Evolutionary conservation across 2,113 vertebrate genomes (phyloP).

Genomic region (Amia ocellicauda): DNA sequence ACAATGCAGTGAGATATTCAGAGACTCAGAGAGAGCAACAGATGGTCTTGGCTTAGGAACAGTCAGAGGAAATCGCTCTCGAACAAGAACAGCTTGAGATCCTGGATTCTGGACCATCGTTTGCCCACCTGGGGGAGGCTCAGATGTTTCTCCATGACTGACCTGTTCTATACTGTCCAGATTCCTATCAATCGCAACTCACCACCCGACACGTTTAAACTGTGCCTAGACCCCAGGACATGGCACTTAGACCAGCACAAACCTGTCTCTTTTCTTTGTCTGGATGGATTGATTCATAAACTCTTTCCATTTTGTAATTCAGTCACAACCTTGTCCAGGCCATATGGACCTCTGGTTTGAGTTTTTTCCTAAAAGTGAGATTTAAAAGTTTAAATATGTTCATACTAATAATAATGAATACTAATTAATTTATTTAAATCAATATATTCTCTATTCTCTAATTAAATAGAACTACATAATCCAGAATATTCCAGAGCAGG

Average conservation of each 20-base stretch:
- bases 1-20: neutral
- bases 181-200: neutral
- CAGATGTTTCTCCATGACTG: no score
- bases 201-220: neutral
- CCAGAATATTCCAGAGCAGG: no score
- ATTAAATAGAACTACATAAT: no score
- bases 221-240: no score
- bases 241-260: no score
- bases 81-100: conserved; percentile 45
- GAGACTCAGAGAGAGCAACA: conserved; percentile 35
- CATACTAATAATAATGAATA: no score
- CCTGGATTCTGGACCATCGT: conserved; percentile 21
- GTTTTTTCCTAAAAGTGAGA: no score
- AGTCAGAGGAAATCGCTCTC: conserved; percentile 19
- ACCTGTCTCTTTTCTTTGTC: neutral
- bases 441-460: no score
- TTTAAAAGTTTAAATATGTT: no score
- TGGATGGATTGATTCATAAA: no score
- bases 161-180: neutral
- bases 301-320: neutral
- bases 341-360: neutral
- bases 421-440: no score
- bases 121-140: conserved; percentile 23
- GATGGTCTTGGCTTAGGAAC: conserved; percentile 38
- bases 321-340: neutral